phyloP scores from a whole-genome alignment of 2,113 vertebrate genomes.

The Sylvietta virens region DNA sequence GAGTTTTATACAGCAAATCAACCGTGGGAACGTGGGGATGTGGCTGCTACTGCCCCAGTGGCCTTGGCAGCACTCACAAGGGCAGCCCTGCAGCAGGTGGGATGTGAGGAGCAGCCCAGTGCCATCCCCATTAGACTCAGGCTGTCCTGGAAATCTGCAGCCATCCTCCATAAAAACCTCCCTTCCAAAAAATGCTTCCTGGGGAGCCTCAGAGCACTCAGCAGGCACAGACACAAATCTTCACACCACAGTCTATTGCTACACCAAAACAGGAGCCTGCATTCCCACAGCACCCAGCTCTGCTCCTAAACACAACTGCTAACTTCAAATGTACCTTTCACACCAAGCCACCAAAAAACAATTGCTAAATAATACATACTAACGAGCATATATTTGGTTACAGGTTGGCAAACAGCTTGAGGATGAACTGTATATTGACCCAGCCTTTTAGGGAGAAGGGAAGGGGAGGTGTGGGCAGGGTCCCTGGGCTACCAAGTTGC shows the following conservation, averaged over 20 bases:
- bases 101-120: not conserved
- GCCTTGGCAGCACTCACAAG: not conserved
- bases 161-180: not conserved
- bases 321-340: not conserved
- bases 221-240: not conserved
- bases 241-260: not conserved
- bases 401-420: not conserved
- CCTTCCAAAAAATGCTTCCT: rapidly evolving
- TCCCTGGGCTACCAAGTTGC: not conserved
- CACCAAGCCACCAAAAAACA: not conserved
- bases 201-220: not conserved
- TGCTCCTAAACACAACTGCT: not conserved
- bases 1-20: not conserved
- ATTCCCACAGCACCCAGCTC: rapidly evolving
- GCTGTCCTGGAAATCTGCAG: not conserved
- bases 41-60: rapidly evolving
- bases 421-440: not conserved
- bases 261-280: not conserved
- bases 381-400: not conserved
- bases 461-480: not conserved
- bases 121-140: not conserved
- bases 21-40: rapidly evolving
- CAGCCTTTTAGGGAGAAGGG: not conserved
- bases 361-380: not conserved
- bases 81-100: not conserved